Conservation (phyloP, 2,888 invertebrate species). For the Drosophila prolongata region DNA sequence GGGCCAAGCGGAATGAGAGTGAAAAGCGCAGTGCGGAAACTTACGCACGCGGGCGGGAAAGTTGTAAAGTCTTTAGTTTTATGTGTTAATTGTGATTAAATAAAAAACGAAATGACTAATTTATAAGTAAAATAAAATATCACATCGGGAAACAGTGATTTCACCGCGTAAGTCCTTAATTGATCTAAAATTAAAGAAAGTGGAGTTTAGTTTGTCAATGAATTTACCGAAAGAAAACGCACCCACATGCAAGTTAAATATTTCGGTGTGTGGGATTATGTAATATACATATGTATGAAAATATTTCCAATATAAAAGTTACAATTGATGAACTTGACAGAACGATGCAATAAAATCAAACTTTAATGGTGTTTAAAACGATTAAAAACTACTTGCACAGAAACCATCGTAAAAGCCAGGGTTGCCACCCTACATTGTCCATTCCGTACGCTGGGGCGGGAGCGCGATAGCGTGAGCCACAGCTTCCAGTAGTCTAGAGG, state of each 20-base stretch:
- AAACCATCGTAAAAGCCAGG: neutral
- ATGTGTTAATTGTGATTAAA: slow-evolving; percentile 50
- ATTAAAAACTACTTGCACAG: too few species aligned
- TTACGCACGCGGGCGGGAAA: slow-evolving; percentile 29
- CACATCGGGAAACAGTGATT: neutral
- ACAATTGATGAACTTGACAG: too few species aligned
- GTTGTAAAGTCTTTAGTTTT: slow-evolving; percentile 48
- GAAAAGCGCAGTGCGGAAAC: slow-evolving; percentile 40
- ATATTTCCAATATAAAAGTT: too few species aligned
- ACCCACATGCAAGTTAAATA: neutral
- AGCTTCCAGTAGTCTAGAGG: slow-evolving; percentile 4
- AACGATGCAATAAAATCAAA: too few species aligned
- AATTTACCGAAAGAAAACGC: neutral
- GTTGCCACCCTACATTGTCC: neutral
- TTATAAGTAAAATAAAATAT: neutral
- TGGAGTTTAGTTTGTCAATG: neutral
- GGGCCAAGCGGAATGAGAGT: slow-evolving; percentile 18
- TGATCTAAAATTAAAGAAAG: neutral
- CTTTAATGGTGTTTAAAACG: too few species aligned
- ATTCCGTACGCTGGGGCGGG: neutral
- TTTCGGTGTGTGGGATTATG: too few species aligned
- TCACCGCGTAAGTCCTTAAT: slow-evolving; percentile 24
- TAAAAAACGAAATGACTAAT: slow-evolving; percentile 3
- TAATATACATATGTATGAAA: too few species aligned
- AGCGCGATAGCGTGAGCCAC: neutral